These are phyloP conservation scores for Philhelius pedissequus DNA, from an alignment of 2,888 invertebrate species.

Conservation along the genomic window DNA sequence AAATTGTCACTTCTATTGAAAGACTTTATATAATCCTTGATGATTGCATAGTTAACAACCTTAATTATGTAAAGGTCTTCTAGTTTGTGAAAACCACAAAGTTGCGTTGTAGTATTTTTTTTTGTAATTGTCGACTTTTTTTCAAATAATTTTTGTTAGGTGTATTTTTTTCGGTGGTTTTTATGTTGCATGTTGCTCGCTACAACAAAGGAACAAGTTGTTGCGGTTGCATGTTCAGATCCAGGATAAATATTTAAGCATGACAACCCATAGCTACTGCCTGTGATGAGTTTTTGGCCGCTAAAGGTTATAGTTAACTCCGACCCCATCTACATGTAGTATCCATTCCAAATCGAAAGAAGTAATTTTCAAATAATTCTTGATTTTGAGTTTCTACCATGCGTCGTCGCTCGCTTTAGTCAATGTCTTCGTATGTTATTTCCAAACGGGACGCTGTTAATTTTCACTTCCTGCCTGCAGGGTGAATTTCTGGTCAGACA, in stretches of 20 bases:
- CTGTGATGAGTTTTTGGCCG: conserved; percentile 53
- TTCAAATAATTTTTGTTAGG: conserved; percentile 17
- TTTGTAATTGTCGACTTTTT: background rate
- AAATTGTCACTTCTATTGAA: too few relatives aligned
- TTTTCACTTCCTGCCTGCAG: conserved; percentile 65
- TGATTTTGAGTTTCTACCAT: background rate
- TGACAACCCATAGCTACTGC: conserved; percentile 63
- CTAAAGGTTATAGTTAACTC: conserved; percentile 18
- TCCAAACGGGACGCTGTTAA: conserved; percentile 41
- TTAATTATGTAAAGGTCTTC: conserved; percentile 21
- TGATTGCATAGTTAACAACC: conserved; percentile 51
- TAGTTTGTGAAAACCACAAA: conserved; percentile 33
- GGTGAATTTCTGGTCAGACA: conserved; percentile 50
- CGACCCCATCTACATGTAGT: background rate
- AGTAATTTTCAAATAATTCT: conserved; percentile 47
- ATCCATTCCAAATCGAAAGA: conserved; percentile 42
- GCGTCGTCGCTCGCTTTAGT: too few relatives aligned
- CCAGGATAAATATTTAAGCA: conserved; percentile 56
- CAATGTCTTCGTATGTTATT: background rate
- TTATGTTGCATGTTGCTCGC: conserved; percentile 62
- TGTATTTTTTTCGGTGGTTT: conserved; percentile 23
- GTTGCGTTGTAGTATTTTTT: background rate
- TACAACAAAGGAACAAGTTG: conserved; percentile 4
- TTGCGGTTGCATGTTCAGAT: conserved; percentile 60
- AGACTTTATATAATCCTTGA: background rate